Conservation (phyloP, 2,888 invertebrate genomes). For the Scaptomyza flava region DNA sequence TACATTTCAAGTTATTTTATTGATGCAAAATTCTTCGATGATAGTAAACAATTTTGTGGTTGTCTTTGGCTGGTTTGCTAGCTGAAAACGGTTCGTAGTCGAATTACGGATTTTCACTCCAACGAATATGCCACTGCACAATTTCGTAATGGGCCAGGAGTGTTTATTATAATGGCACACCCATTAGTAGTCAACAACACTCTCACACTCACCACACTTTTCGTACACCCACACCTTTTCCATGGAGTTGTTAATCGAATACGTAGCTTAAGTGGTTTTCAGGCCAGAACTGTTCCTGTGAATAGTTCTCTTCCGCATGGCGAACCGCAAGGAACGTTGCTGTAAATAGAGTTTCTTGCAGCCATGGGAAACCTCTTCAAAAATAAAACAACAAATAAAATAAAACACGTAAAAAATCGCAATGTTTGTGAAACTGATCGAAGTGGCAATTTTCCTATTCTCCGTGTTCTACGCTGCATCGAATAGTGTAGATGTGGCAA, state of each 20-base stretch:
- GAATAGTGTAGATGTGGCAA: conserved; percentile 36
- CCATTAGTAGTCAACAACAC: conserved; percentile 49
- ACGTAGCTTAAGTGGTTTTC: conserved; percentile 21
- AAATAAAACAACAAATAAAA: conserved; percentile 2
- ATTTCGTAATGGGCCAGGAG: conserved; percentile 34
- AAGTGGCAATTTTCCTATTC: conserved; percentile 45
- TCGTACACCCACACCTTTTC: conserved; percentile 15
- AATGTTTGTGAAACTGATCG: conserved; percentile 47
- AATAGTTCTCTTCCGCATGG: conserved; percentile 44
- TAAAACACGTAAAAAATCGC: conserved; percentile 8
- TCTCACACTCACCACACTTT: conserved; percentile 1
- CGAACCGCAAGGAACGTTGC: conserved; percentile 35
- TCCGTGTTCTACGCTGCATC: conserved; percentile 1
- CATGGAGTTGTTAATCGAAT: conserved; percentile 35
- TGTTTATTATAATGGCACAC: conserved; percentile 47
- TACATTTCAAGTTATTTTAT: conserved; percentile 31
- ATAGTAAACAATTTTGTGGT: conserved; percentile 38
- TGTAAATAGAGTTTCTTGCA: conserved; percentile 25
- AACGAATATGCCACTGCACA: conserved; percentile 13
- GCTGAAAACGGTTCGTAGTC: conserved; percentile 1
- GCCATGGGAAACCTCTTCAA: conserved; percentile 29
- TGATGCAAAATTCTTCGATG: conserved; percentile 45
- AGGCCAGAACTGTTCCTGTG: conserved; percentile 1
- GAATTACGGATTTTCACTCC: conserved; percentile 10
- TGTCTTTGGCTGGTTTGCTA: not conserved